Conservation (phyloP, 1,140 invertebrate genomes). For the Polypedilum pembai region DNA sequence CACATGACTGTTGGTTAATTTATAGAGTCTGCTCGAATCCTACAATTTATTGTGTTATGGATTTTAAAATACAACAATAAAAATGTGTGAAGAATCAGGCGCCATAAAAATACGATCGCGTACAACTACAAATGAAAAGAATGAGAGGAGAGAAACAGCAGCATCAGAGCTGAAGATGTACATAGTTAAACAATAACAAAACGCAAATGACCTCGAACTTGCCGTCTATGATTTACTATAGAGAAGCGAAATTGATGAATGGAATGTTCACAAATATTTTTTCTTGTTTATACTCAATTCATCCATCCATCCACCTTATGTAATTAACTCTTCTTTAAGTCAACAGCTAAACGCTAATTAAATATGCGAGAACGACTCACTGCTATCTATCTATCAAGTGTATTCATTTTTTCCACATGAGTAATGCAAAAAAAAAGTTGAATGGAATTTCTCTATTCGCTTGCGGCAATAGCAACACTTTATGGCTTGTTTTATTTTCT, state of each 20-base stretch:
- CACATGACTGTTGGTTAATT: constrained; percentile 1
- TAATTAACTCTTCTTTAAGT: neutral
- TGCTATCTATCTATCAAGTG: too few species aligned
- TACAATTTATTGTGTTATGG: constrained; percentile 9
- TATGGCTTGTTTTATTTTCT: neutral
- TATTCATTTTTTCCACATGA: neutral
- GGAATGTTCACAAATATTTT: neutral
- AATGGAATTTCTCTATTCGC: neutral
- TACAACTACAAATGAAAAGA: neutral
- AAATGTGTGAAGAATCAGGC: constrained; percentile 27
- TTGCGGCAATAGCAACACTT: neutral
- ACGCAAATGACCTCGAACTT: neutral
- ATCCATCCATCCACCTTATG: neutral
- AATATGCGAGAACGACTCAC: neutral
- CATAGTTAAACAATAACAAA: neutral
- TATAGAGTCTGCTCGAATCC: constrained; percentile 22
- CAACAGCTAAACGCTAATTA: neutral
- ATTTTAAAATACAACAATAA: constrained; percentile 8
- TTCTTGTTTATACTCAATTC: neutral
- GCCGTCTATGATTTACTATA: neutral
- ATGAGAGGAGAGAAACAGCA: neutral
- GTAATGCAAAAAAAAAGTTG: neutral
- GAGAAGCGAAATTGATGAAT: neutral
- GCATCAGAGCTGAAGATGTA: neutral
- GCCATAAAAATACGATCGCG: constrained; percentile 26